Conservation (phyloP, 2,113 vertebrate species). For the Dipodomys stephensi region DNA sequence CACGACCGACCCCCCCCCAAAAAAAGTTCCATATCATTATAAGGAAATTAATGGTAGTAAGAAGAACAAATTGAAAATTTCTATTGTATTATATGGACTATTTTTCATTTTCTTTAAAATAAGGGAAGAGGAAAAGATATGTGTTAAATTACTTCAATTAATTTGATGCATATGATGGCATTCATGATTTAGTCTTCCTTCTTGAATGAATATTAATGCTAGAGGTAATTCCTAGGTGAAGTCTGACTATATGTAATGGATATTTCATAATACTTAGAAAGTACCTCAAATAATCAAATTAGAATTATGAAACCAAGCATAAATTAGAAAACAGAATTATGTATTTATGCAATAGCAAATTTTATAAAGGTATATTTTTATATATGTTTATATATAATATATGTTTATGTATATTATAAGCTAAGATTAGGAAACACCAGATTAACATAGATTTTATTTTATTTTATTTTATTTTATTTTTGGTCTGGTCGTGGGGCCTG, state of each 20-base stretch:
- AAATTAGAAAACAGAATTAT: conserved; percentile 38
- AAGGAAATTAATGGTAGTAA: conserved; percentile 24
- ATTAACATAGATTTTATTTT: no score
- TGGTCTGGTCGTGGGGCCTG: no score
- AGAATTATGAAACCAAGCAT: not conserved
- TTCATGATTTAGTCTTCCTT: conserved; percentile 14
- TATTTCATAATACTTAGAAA: not conserved
- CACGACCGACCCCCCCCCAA: no score
- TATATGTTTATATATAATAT: not conserved
- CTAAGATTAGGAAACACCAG: conserved; percentile 15
- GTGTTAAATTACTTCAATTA: conserved; percentile 31
- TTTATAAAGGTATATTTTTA: not conserved
- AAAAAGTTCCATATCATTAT: not conserved
- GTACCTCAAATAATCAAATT: not conserved
- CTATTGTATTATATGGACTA: not conserved
- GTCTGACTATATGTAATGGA: not conserved
- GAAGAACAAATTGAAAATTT: not conserved
- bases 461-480: no score
- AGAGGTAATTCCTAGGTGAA: not conserved
- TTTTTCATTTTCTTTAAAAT: conserved; percentile 50
- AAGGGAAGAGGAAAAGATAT: not conserved
- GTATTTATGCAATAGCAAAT: not conserved
- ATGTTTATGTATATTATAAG: not conserved
- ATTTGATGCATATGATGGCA: not conserved
- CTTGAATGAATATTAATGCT: conserved; percentile 14